These are phyloP conservation scores for Dipodomys ordii DNA, from an alignment of 2,113 vertebrate genomes.

Conservation along the genomic window DNA sequence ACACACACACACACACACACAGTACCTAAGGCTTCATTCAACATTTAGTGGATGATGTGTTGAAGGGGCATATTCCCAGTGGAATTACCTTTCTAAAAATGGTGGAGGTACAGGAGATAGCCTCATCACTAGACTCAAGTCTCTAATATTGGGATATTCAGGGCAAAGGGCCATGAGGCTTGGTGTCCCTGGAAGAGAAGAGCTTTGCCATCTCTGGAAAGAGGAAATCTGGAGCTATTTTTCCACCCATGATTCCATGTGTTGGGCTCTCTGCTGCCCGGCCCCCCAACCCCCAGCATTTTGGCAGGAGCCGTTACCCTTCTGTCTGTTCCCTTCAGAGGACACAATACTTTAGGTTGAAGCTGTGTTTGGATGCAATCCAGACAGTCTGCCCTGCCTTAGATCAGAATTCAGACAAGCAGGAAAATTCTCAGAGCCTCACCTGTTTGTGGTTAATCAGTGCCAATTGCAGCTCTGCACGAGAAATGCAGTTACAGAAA, in stretches of 20 bases:
- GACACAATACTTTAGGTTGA: constrained; percentile 80
- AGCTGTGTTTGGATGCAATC: constrained; percentile 84
- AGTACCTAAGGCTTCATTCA: neutral
- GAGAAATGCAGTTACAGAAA: constrained; percentile 79
- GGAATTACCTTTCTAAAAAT: neutral
- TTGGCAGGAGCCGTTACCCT: constrained; percentile 76
- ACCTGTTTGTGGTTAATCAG: constrained; percentile 88
- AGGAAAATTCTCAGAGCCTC: constrained; percentile 80
- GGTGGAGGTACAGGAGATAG: neutral
- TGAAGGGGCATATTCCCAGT: neutral
- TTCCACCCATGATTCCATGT: neutral
- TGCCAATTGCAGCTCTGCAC: constrained; percentile 78
- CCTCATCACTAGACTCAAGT: neutral
- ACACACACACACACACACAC: neutral
- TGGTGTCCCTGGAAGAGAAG: neutral
- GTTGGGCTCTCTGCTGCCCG: constrained; percentile 52
- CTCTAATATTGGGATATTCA: neutral
- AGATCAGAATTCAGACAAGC: constrained; percentile 83
- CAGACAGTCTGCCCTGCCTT: constrained; percentile 82
- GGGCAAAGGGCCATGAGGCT: neutral
- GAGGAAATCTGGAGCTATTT: constrained; percentile 53
- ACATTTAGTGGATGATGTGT: neutral
- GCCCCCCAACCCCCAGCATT: neutral
- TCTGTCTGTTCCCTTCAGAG: constrained; percentile 79
- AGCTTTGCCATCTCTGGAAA: neutral